phyloP scores from a whole-genome alignment of 2,113 vertebrate species.

The Taurulus bubalis region DNA sequence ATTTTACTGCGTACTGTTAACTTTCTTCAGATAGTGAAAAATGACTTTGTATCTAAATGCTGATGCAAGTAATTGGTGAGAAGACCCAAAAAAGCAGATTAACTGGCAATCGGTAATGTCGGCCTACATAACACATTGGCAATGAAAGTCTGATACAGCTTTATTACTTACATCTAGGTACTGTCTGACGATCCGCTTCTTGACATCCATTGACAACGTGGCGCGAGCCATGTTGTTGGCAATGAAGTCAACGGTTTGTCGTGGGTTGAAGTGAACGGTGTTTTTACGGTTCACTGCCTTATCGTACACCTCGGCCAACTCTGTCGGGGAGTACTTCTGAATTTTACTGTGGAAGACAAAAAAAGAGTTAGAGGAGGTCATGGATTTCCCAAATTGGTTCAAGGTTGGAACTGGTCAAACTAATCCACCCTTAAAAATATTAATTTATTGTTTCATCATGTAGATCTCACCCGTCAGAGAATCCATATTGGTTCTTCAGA shows the following conservation, averaged over 20 bases:
- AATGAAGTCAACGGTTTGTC: slow-evolving; percentile 97
- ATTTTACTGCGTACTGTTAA: neutral
- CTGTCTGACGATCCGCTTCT: slow-evolving; percentile 95
- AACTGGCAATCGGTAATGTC: neutral
- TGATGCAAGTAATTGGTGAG: neutral
- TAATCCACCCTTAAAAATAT: neutral
- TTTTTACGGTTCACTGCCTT: slow-evolving; percentile 97
- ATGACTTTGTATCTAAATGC: neutral
- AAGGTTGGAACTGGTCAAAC: slow-evolving; percentile 11
- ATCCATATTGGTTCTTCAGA: slow-evolving; percentile 98
- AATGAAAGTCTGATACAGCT: neutral
- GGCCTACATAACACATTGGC: neutral
- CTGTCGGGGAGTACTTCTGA: slow-evolving; percentile 98
- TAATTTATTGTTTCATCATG: neutral
- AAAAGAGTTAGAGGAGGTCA: neutral
- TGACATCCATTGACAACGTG: slow-evolving; percentile 91
- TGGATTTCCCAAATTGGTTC: neutral
- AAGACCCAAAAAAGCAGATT: neutral
- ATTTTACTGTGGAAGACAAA: slow-evolving; percentile 90
- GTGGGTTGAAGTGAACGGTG: slow-evolving; percentile 92
- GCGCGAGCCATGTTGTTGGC: slow-evolving; percentile 91
- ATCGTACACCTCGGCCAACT: slow-evolving; percentile 99
- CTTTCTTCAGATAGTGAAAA: neutral
- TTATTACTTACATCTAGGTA: slow-evolving; percentile 93
- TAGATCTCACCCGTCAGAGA: slow-evolving; percentile 92